A percentile compares a stretch with the other conserved stretches of the same genome.
phyloP scores from a whole-genome alignment of 2,113 vertebrate species.

The Colaptes auratus region DNA sequence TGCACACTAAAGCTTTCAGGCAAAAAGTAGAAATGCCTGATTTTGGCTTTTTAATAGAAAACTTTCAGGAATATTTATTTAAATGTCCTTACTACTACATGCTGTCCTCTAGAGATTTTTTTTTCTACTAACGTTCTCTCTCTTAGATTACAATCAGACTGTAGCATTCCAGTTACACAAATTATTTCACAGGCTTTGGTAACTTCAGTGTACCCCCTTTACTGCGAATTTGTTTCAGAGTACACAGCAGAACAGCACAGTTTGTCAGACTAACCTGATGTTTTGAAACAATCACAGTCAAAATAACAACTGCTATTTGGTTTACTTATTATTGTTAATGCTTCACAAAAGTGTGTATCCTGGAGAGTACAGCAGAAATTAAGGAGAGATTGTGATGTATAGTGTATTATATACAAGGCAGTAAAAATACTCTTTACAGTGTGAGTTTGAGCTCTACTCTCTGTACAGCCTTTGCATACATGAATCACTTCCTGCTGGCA shows the following conservation, averaged over 20 bases:
- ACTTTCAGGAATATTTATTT: not conserved
- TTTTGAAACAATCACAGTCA: not conserved
- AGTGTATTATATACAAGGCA: not conserved
- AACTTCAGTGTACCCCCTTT: not conserved
- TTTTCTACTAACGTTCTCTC: not conserved
- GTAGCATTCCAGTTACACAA: not conserved
- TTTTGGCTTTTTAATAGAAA: not conserved
- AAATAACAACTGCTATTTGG: not conserved
- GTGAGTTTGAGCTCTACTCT: not conserved
- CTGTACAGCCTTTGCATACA: not conserved
- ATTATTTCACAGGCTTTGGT: not conserved
- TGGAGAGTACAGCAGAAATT: not conserved
- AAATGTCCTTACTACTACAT: not conserved
- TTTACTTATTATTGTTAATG: constrained; percentile 11
- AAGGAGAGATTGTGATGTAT: not conserved
- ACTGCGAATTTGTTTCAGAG: not conserved
- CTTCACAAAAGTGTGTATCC: not conserved
- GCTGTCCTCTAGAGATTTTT: not conserved
- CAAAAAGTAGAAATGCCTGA: not conserved
- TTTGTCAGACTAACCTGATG: not conserved
- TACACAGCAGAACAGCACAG: not conserved
- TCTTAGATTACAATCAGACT: not conserved
- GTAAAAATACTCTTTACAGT: not conserved
- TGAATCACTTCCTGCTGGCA: not conserved
- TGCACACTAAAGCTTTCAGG: not conserved